phyloP scores from a whole-genome alignment of 2,113 vertebrate genomes.

The Corapipo altera region DNA sequence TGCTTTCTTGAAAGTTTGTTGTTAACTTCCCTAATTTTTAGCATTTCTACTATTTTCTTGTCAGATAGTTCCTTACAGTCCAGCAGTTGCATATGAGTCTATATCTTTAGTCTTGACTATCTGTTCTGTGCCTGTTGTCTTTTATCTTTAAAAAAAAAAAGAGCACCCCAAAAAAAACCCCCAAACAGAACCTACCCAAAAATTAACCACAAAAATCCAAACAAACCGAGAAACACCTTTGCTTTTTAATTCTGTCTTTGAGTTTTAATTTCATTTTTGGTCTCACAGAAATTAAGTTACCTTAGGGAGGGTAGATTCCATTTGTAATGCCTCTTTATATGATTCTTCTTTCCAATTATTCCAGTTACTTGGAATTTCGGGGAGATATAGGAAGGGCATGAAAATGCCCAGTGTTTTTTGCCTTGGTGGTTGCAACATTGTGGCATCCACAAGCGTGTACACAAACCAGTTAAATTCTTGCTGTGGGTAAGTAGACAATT shows the following conservation, averaged over 20 bases:
- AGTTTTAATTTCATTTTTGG: neutral
- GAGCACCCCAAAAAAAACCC: neutral
- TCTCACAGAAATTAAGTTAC: neutral
- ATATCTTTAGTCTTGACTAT: neutral
- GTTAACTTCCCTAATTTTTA: neutral
- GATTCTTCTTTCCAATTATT: neutral
- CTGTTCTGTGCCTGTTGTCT: neutral
- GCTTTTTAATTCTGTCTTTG: neutral
- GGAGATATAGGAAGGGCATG: neutral
- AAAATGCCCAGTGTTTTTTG: neutral
- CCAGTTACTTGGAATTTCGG: slow-evolving; percentile 20
- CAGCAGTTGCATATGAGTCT: neutral
- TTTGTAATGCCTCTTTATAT: neutral
- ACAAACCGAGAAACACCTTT: neutral
- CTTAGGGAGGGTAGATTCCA: neutral
- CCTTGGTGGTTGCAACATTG: neutral
- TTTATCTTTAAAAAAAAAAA: neutral
- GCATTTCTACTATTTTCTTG: neutral
- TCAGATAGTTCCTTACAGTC: neutral
- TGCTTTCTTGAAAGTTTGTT: neutral
- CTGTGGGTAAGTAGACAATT: neutral
- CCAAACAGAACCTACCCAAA: neutral
- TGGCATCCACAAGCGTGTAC: neutral
- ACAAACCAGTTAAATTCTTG: neutral
- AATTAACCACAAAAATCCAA: neutral